Conservation (phyloP, 2,113 vertebrate species). For the Herpailurus yagouaroundi region DNA sequence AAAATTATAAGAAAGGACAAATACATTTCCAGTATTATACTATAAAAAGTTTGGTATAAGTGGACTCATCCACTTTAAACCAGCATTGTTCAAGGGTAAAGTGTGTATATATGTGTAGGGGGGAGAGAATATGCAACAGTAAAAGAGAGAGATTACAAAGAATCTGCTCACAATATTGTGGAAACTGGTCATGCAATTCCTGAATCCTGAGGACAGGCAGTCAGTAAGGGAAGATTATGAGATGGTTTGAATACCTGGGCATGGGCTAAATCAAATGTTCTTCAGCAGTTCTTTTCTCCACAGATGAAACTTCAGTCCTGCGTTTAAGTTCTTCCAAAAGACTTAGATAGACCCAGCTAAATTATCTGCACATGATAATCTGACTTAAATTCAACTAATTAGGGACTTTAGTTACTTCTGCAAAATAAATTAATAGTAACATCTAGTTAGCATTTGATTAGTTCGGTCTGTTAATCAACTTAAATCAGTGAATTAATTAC, state of each 20-base stretch:
- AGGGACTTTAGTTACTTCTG: neutral
- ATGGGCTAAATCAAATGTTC: neutral
- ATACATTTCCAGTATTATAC: neutral
- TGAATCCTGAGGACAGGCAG: neutral
- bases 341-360: neutral
- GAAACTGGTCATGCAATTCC: neutral
- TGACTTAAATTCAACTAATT: neutral
- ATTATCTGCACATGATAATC: neutral
- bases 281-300: neutral
- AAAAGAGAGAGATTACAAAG: neutral
- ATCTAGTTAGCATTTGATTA: neutral
- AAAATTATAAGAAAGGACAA: neutral
- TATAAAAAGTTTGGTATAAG: neutral
- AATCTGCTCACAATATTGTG: neutral
- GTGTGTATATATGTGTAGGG: no score
- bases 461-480: neutral
- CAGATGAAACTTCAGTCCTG: neutral
- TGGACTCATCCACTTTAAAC: neutral
- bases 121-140: neutral
- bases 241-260: neutral
- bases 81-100: neutral
- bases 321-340: neutral
- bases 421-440: neutral
- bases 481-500: neutral
- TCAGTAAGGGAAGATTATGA: neutral